These are phyloP conservation scores for Pelagia noctiluca DNA, from an alignment of 30 jellyfish, hydroid and myxozoan species.

Conservation along the genomic window DNA sequence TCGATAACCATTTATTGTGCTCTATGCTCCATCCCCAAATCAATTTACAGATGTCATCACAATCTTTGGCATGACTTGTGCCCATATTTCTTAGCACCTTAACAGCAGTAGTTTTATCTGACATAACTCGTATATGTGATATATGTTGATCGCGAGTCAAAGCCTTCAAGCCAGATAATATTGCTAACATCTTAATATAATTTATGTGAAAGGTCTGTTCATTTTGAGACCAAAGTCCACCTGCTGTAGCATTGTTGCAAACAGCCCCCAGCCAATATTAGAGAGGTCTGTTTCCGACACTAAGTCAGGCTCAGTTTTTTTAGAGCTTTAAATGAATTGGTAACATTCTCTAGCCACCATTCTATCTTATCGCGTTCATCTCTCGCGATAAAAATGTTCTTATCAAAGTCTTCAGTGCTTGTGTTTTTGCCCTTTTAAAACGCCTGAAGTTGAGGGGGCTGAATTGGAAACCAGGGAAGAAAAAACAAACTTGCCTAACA, in stretches of 20 bases:
- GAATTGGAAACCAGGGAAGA: neutral
- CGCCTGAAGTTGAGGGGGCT: neutral
- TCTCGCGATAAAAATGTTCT: neutral
- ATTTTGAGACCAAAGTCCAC: conserved; percentile 10
- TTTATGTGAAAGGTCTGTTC: conserved; percentile 1
- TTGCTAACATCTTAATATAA: conserved; percentile 19
- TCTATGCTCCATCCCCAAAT: conserved; percentile 7
- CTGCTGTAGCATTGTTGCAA: conserved; percentile 1
- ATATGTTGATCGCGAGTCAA: neutral
- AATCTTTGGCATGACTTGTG: conserved; percentile 15
- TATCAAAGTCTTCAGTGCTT: neutral
- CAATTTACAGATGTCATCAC: conserved; percentile 12
- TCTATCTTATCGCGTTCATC: neutral
- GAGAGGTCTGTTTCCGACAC: neutral
- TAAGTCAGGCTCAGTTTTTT: conserved; percentile 14
- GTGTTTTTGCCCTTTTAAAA: neutral
- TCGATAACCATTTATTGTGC: conserved; percentile 1
- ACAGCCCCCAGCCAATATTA: conserved; percentile 29
- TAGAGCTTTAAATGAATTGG: neutral
- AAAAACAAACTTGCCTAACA: neutral
- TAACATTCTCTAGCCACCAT: neutral
- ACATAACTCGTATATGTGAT: conserved; percentile 7
- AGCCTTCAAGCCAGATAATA: conserved; percentile 4
- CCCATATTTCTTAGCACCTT: conserved; percentile 20
- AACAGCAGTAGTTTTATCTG: conserved; percentile 12